phyloP scores from a whole-genome alignment of 1,140 invertebrate species.

The Paralvinella palmiformis region DNA sequence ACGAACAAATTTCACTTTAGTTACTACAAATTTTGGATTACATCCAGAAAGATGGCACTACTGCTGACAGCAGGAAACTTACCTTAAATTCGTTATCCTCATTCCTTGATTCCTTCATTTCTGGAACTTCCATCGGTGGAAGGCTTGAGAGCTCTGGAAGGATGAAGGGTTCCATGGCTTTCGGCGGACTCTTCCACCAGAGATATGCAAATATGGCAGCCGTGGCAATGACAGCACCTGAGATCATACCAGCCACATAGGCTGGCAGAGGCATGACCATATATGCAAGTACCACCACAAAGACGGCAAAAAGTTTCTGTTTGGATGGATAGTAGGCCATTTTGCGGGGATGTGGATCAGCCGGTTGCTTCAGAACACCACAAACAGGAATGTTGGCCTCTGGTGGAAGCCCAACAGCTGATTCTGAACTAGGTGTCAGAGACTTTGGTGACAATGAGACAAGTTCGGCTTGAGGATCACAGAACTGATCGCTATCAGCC shows the following conservation, averaged over 20 bases:
- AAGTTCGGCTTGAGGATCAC: too few species aligned
- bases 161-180: constrained; percentile 21
- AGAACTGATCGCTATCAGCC: too few species aligned
- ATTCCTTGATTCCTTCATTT: constrained; percentile 36
- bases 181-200: constrained; percentile 28
- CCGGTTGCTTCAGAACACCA: too few species aligned
- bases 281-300: constrained; percentile 30
- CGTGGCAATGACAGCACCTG: constrained; percentile 30
- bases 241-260: constrained; percentile 39
- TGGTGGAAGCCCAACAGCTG: too few species aligned
- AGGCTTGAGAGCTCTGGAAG: constrained; percentile 29
- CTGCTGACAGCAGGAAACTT: neutral
- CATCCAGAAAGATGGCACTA: too few species aligned
- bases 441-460: too few species aligned
- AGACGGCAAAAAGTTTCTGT: constrained; percentile 9
- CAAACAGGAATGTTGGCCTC: too few species aligned
- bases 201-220: constrained; percentile 28
- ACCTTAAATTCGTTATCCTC: constrained; percentile 41
- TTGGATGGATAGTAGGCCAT: neutral
- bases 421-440: too few species aligned
- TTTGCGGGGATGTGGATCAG: too few species aligned
- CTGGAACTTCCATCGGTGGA: constrained; percentile 34
- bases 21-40: too few species aligned
- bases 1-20: too few species aligned
- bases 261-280: constrained; percentile 40